Conservation (phyloP, 2,797 vertebrate species). For the Moxostoma hubbsi region DNA sequence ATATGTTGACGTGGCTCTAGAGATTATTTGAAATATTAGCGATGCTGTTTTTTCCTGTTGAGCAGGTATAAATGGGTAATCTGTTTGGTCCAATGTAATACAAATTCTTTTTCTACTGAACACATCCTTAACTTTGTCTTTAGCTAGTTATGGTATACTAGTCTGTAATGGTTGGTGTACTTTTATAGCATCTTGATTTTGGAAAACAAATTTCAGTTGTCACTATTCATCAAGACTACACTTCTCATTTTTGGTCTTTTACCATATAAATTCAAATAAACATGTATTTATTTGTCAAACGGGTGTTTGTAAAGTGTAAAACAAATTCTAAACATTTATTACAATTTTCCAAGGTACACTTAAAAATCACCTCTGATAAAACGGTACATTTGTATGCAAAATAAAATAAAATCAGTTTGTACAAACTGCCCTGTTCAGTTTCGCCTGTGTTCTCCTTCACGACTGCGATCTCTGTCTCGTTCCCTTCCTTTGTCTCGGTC, state of each 20-base stretch:
- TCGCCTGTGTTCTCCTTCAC: constrained; percentile 51
- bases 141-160: constrained; percentile 16
- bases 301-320: neutral
- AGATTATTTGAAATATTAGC: constrained; percentile 44
- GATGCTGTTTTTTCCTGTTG: constrained; percentile 59
- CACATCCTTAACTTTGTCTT: neutral
- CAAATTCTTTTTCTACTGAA: constrained; percentile 6
- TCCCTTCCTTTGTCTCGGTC: constrained; percentile 11
- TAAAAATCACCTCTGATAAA: neutral
- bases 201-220: constrained; percentile 18
- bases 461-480: constrained; percentile 34
- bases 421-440: constrained; percentile 25
- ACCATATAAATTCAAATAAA: constrained; percentile 57
- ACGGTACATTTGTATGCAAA: neutral
- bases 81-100: constrained; percentile 39
- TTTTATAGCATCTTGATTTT: constrained; percentile 41
- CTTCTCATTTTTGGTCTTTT: constrained; percentile 52
- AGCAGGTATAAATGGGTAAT: constrained; percentile 58
- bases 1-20: constrained; percentile 43
- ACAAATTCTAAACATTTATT: constrained; percentile 45
- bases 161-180: constrained; percentile 9
- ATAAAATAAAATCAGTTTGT: neutral
- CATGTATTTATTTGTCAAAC: constrained; percentile 53
- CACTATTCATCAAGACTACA: constrained; percentile 36
- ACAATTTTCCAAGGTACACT: constrained; percentile 25